phyloP scores from a whole-genome alignment of 92 coral and sea anemone genomes.

The Montipora capitata region DNA sequence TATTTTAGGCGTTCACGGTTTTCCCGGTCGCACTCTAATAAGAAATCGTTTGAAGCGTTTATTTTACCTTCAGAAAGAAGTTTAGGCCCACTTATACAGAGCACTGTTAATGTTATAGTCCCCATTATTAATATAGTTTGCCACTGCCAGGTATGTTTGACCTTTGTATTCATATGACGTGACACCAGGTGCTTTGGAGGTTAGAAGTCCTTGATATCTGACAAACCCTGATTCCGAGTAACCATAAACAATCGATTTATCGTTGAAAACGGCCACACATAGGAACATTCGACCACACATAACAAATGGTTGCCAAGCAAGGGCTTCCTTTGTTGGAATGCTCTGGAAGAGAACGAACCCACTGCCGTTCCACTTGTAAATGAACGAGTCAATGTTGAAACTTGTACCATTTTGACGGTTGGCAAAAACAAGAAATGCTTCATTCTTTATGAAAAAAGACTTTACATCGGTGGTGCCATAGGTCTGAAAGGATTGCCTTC shows the following conservation, averaged over 20 bases:
- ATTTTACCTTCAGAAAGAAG: too few relatives aligned
- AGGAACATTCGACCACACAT: neutral
- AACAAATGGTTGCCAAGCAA: slow-evolving; percentile 23
- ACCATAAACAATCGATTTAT: neutral
- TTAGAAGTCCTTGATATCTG: neutral
- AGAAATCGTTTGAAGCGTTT: too few relatives aligned
- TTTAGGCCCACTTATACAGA: neutral
- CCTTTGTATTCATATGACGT: neutral
- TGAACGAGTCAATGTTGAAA: slow-evolving; percentile 23
- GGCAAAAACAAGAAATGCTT: slow-evolving; percentile 52
- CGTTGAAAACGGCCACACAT: neutral
- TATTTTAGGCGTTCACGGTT: too few relatives aligned
- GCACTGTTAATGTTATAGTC: neutral
- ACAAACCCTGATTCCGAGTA: neutral
- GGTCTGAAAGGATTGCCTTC: slow-evolving; percentile 42
- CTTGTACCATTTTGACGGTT: neutral
- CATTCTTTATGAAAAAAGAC: slow-evolving; percentile 41
- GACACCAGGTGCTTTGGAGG: neutral
- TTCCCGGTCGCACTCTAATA: too few relatives aligned
- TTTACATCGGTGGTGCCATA: slow-evolving; percentile 3
- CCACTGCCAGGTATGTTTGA: neutral
- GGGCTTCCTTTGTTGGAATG: slow-evolving; percentile 45
- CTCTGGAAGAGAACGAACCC: slow-evolving; percentile 47
- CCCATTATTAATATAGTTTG: neutral
- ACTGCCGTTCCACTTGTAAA: slow-evolving; percentile 46